Conservation (phyloP, 2,888 invertebrate species). For the Chrysolina haemoptera region DNA sequence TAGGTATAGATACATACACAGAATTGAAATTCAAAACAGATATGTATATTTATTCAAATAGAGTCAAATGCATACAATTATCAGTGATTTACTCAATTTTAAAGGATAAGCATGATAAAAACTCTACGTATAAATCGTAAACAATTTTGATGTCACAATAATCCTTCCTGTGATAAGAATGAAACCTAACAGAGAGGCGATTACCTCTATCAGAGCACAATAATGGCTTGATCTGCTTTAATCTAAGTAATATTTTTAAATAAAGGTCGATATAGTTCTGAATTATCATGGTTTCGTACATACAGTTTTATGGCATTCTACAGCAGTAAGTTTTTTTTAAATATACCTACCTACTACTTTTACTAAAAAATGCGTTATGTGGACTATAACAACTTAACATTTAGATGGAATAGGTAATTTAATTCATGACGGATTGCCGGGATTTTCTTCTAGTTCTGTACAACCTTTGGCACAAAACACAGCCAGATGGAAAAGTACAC, state of each 20-base stretch:
- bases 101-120: background rate
- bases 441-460: background rate
- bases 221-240: background rate
- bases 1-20: too few species aligned
- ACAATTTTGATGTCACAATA: constrained; percentile 26
- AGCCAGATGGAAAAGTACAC: constrained; percentile 61
- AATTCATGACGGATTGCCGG: background rate
- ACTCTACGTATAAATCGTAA: background rate
- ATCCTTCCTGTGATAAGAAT: constrained; percentile 16
- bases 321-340: constrained; percentile 4
- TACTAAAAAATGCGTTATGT: background rate
- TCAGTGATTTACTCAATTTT: background rate
- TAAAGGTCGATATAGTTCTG: background rate
- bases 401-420: background rate
- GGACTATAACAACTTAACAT: background rate
- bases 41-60: background rate
- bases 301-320: background rate
- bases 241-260: background rate
- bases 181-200: background rate
- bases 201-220: background rate
- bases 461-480: constrained; percentile 18
- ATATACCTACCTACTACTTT: background rate
- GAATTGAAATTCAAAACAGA: constrained; percentile 7
- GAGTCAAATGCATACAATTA: background rate
- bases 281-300: background rate